phyloP scores from a whole-genome alignment of 2,888 invertebrate genomes.

The Platycheirus rosarum region DNA sequence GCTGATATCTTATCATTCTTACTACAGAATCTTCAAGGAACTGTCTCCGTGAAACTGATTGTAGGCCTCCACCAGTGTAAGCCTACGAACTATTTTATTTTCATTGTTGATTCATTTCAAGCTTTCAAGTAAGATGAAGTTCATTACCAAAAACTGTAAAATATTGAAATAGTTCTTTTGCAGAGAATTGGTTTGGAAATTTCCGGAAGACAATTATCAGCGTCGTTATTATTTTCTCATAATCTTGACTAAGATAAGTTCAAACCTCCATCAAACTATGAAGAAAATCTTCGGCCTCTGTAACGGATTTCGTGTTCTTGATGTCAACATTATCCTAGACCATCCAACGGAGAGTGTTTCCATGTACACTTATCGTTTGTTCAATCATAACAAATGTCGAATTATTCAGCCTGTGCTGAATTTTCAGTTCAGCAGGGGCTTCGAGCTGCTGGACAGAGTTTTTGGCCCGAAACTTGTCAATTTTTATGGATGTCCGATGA shows the following conservation, averaged over 20 bases:
- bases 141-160: slow-evolving; percentile 6
- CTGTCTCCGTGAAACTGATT: slow-evolving; percentile 63
- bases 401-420: slow-evolving; percentile 62
- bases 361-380: slow-evolving; percentile 71
- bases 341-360: slow-evolving; percentile 39
- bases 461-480: slow-evolving; percentile 75
- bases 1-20: neutral
- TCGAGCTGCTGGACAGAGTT: slow-evolving; percentile 61
- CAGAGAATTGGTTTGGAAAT: slow-evolving; percentile 32
- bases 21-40: neutral
- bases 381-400: slow-evolving; percentile 53
- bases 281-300: slow-evolving; percentile 75
- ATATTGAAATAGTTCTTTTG: slow-evolving; percentile 32
- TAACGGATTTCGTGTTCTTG: slow-evolving; percentile 74
- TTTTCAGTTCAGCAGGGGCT: slow-evolving; percentile 74
- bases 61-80: slow-evolving; percentile 65
- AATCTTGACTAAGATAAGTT: slow-evolving; percentile 71
- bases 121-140: slow-evolving; percentile 76
- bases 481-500: slow-evolving; percentile 76
- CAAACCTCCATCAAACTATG: slow-evolving; percentile 21
- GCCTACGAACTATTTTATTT: slow-evolving; percentile 75
- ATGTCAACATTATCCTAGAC: slow-evolving; percentile 76
- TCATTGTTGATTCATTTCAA: slow-evolving; percentile 75
- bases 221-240: slow-evolving; percentile 76
- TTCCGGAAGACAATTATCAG: slow-evolving; percentile 75